phyloP scores from a whole-genome alignment of 2,113 vertebrate genomes.

The Cygnus buccinator region DNA sequence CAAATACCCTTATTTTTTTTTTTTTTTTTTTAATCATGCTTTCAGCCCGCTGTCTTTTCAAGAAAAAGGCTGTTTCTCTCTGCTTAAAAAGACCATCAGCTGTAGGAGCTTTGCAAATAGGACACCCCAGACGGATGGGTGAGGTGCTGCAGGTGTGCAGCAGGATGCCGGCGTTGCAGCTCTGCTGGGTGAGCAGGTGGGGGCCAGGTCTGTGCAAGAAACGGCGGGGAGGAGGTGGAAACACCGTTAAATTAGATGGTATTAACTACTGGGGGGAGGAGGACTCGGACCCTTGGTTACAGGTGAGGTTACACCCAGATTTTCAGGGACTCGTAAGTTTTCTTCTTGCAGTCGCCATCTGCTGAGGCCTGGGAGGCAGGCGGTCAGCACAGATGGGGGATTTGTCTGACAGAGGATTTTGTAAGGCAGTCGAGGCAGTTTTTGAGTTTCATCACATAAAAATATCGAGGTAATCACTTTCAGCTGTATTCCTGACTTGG shows the following conservation, averaged over 20 bases:
- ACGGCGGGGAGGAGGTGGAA: background rate
- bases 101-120: background rate
- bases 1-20: background rate
- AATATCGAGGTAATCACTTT: constrained; percentile 59
- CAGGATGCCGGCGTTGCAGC: no score
- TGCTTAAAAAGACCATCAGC: background rate
- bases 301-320: background rate
- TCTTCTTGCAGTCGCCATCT: constrained; percentile 36
- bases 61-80: background rate
- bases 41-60: background rate
- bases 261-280: accelerated
- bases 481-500: constrained; percentile 53
- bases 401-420: constrained; percentile 55
- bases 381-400: constrained; percentile 63
- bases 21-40: background rate
- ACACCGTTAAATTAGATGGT: background rate
- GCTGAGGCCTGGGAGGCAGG: constrained; percentile 59
- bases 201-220: background rate
- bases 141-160: background rate
- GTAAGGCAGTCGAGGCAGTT: constrained; percentile 57
- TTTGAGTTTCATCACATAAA: constrained; percentile 61
- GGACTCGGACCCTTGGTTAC: background rate
- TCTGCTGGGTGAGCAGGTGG: background rate
- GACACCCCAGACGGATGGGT: background rate
- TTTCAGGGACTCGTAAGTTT: background rate